Conservation (phyloP, 1,140 invertebrate species). For the Ruditapes philippinarum region DNA sequence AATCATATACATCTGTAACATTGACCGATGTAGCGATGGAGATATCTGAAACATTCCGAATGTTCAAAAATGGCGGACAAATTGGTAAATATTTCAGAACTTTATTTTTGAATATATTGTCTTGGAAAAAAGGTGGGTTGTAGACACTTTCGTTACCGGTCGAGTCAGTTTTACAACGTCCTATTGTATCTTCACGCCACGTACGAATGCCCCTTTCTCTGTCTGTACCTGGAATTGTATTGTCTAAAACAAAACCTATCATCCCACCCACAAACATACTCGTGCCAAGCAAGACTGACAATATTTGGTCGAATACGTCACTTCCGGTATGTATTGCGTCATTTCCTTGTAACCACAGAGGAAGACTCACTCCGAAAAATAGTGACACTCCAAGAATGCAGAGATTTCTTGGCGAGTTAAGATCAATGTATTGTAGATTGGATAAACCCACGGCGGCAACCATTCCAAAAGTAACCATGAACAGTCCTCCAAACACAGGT, state of each 20-base stretch:
- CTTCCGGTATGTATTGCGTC: slow-evolving; percentile 68
- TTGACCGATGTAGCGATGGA: slow-evolving; percentile 75
- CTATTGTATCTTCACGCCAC: neutral
- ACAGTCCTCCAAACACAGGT: slow-evolving; percentile 26
- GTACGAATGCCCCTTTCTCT: neutral
- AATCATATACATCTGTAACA: neutral
- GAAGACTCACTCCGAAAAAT: slow-evolving; percentile 93
- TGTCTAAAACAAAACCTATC: slow-evolving; percentile 76
- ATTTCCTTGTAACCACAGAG: slow-evolving; percentile 89
- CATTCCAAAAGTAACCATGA: slow-evolving; percentile 91
- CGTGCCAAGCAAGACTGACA: slow-evolving; percentile 74
- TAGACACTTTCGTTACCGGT: slow-evolving; percentile 31
- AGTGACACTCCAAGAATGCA: slow-evolving; percentile 95
- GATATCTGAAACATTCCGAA: no score
- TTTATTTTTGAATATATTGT: neutral
- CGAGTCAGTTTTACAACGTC: slow-evolving; percentile 64
- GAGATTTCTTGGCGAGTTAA: slow-evolving; percentile 94
- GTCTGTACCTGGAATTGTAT: slow-evolving; percentile 76
- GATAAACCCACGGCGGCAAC: slow-evolving; percentile 82
- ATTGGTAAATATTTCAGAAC: neutral
- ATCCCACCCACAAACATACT: slow-evolving; percentile 80
- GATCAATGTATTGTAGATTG: slow-evolving; percentile 93
- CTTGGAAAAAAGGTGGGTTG: slow-evolving; percentile 1
- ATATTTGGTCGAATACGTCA: slow-evolving; percentile 74
- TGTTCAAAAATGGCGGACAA: slow-evolving; percentile 71